Conservation (phyloP, 1,140 invertebrate genomes). For the Eufriesea mexicana region DNA sequence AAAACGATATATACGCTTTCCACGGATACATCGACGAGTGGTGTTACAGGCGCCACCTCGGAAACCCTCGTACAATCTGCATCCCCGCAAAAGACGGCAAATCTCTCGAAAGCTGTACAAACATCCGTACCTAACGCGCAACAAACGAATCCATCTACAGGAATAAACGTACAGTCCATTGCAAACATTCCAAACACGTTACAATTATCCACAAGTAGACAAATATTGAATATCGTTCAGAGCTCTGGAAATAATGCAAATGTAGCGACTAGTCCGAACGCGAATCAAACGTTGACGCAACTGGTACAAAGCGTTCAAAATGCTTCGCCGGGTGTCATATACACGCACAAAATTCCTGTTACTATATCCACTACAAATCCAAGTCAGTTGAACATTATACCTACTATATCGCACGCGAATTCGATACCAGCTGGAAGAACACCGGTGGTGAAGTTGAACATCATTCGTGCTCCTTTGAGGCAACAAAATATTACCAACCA, state of each 20-base stretch:
- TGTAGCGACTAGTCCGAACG: slow-evolving; percentile 45
- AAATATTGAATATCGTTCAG: slow-evolving; percentile 78
- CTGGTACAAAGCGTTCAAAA: slow-evolving; percentile 76
- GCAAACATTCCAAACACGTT: slow-evolving; percentile 75
- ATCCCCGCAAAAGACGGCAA: slow-evolving; percentile 69
- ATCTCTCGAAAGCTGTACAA: slow-evolving; percentile 79
- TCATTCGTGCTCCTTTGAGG: slow-evolving; percentile 70
- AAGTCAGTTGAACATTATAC: slow-evolving; percentile 77
- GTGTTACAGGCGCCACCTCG: slow-evolving; percentile 55
- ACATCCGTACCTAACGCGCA: slow-evolving; percentile 75
- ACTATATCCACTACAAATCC: slow-evolving; percentile 78
- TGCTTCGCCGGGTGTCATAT: slow-evolving; percentile 77
- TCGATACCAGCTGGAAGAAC: slow-evolving; percentile 72
- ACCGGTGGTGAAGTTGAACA: slow-evolving; percentile 78
- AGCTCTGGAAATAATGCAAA: slow-evolving; percentile 67
- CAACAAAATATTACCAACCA: slow-evolving; percentile 73
- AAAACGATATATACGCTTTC: slow-evolving; percentile 83
- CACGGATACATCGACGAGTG: slow-evolving; percentile 66
- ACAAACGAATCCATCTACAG: slow-evolving; percentile 40
- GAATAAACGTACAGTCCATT: slow-evolving; percentile 75
- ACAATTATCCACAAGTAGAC: slow-evolving; percentile 71
- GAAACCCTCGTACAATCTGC: slow-evolving; percentile 49
- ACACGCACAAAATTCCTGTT: slow-evolving; percentile 80
- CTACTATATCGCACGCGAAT: slow-evolving; percentile 76
- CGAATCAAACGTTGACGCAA: slow-evolving; percentile 77